Conservation (phyloP, 2,888 invertebrate species). For the Cheilosia soror region DNA sequence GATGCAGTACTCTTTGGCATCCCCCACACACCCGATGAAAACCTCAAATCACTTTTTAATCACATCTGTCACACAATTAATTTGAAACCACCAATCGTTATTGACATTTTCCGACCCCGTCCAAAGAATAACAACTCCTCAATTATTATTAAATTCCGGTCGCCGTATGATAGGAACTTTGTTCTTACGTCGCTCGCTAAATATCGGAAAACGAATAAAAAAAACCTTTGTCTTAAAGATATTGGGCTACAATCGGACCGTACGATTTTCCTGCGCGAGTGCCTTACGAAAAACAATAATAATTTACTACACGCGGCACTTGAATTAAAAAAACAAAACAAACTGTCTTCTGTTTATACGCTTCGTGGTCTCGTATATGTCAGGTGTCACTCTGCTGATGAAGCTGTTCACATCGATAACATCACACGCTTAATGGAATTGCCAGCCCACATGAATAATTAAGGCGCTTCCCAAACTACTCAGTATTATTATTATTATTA, state of each 20-base stretch:
- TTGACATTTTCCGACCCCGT: constrained; percentile 16
- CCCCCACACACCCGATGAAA: constrained; percentile 10
- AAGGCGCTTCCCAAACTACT: no score
- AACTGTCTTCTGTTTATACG: not conserved
- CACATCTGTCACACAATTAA: not conserved
- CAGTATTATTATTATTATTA: no score
- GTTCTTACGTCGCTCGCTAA: not conserved
- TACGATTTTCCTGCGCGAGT: not conserved
- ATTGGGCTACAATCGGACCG: not conserved
- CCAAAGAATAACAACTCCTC: not conserved
- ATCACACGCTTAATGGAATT: no score
- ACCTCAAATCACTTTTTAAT: not conserved
- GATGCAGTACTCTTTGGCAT: constrained; percentile 7
- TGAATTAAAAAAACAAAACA: constrained; percentile 9
- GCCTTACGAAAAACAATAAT: not conserved
- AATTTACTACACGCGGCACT: not conserved
- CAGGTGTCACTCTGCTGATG: not conserved
- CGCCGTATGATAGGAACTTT: constrained; percentile 1
- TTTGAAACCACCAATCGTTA: not conserved
- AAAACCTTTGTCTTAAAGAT: not conserved
- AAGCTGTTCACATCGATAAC: no score
- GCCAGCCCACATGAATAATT: no score
- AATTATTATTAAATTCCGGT: constrained; percentile 5
- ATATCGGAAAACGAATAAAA: not conserved
- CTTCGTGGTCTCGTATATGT: not conserved